A percentile compares a stretch with the other conserved stretches of the same genome.
These are phyloP conservation scores for Austrolebias charrua DNA, from an alignment of 2,797 vertebrate genomes.

Conservation along the genomic window DNA sequence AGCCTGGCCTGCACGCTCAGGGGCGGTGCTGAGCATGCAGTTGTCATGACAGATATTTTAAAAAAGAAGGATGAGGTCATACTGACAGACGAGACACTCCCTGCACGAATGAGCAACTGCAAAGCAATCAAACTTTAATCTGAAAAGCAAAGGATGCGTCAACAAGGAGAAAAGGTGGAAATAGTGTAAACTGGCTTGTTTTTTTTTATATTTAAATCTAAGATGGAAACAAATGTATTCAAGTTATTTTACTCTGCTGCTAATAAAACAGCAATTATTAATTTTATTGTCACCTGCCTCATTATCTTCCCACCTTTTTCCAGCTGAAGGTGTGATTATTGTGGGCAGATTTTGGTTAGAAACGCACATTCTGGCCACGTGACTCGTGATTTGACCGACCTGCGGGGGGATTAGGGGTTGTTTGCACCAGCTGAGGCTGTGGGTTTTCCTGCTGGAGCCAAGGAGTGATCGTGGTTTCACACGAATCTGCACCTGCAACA, in stretches of 20 bases:
- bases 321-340: conserved; percentile 55
- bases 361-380: conserved; percentile 23
- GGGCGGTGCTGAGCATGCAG: conserved; percentile 72
- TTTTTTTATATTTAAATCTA: conserved; percentile 41
- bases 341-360: conserved; percentile 42
- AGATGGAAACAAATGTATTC: conserved; percentile 44
- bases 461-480: conserved; percentile 11
- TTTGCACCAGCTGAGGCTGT: conserved; percentile 42
- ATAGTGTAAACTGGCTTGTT: conserved; percentile 34
- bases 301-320: conserved; percentile 43
- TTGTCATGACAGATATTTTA: conserved; percentile 70
- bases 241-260: conserved; percentile 50
- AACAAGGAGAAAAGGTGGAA: conserved; percentile 9
- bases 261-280: conserved; percentile 30
- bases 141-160: conserved; percentile 12
- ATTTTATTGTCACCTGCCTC: conserved; percentile 39
- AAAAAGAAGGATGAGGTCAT: conserved; percentile 63
- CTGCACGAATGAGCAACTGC: conserved; percentile 41
- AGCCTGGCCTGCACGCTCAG: conserved; percentile 56
- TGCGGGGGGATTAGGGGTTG: conserved; percentile 38
- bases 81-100: conserved; percentile 46
- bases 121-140: conserved; percentile 42
- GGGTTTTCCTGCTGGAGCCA: conserved; percentile 19
- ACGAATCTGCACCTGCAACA: conserved; percentile 25
- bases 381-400: conserved; percentile 50